Evolutionary conservation across 2,888 invertebrate species (phyloP), one percentile per base, ranked within the genome.

Genomic region (Lutraria lutraria): DNA sequence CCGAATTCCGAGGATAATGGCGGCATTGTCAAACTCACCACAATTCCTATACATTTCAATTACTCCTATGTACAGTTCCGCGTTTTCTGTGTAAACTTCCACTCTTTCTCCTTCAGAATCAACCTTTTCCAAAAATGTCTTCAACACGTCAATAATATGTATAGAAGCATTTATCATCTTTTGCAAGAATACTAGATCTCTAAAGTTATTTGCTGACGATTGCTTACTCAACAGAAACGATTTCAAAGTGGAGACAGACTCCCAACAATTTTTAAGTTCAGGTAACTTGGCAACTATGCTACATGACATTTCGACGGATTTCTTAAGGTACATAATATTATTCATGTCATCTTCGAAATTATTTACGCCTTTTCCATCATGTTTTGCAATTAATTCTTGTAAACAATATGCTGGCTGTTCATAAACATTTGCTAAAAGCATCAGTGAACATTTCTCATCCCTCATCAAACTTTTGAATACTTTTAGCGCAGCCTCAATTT

Each of bases 331-430:
- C 43, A 29, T n/a, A n/a, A n/a, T n/a, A n/a, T n/a, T n/a, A 54
- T 83, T 83, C 80, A 89, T 80, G 34, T 86, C 83, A 12, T 29
- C 29, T 53, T 79, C 80, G 21, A n/a, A 13, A 56, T 60, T 52
- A 4, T 79, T 21, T 76, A 52, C 54, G 12, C 80, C 34, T 56
- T 31, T 21, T 21, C 29, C n/a, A 1, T 72, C n/a, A 19, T 85
- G 31, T 16, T 16, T 53, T 13, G 68, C 15, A n/a, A 76, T n/a
- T n/a, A 60, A 82, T 21, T 89, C 89, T n/a, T 56, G 60, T 29
- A 89, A 43, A 79, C 89, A 89, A 43, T 85, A 76, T 15, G 82
- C 89, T 56, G 89, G 76, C 82, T 89, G 89, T 54, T 87, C 89
- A 60, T 85, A 89, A 8, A 85, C 80, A 89, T 89, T 89, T 60